Conservation (phyloP, 2,113 vertebrate species). For the Pachycephala philippinensis region DNA sequence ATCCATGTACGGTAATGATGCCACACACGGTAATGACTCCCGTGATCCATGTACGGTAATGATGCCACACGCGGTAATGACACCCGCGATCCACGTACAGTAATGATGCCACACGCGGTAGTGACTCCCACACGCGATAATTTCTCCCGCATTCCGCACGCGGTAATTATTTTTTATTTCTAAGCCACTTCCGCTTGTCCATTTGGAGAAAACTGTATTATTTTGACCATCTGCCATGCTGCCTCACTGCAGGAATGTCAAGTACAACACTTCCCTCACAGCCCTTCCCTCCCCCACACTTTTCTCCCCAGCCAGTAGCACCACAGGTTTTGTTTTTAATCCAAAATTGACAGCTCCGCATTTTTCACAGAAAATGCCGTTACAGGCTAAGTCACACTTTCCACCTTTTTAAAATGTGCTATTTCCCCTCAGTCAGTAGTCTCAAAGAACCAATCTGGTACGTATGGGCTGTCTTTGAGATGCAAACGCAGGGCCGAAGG, state of each 20-base stretch:
- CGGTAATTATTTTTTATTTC: background rate
- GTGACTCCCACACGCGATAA: no score
- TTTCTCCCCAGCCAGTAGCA: background rate
- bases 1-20: no score
- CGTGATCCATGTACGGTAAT: no score
- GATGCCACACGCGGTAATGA: no score
- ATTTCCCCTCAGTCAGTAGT: background rate
- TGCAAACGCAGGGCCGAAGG: background rate
- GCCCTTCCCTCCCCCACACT: background rate
- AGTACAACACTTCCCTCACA: conserved; percentile 28
- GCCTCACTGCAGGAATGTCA: conserved; percentile 78
- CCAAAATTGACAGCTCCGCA: background rate
- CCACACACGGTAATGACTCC: fast-evolving
- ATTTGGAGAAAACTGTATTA: conserved; percentile 75
- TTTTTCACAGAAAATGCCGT: conserved; percentile 27
- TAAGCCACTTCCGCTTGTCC: conserved; percentile 50
- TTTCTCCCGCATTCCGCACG: no score
- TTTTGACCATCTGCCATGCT: conserved; percentile 81
- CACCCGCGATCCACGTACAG: background rate
- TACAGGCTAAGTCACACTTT: background rate
- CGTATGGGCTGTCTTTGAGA: background rate
- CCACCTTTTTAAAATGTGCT: background rate
- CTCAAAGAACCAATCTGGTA: background rate
- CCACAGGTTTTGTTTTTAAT: conserved; percentile 12
- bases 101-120: no score